A percentile compares a stretch with the other conserved stretches of the same genome.
Evolutionary conservation across 2,113 vertebrate species (phyloP).

Genomic region (Myiozetetes cayanensis): DNA sequence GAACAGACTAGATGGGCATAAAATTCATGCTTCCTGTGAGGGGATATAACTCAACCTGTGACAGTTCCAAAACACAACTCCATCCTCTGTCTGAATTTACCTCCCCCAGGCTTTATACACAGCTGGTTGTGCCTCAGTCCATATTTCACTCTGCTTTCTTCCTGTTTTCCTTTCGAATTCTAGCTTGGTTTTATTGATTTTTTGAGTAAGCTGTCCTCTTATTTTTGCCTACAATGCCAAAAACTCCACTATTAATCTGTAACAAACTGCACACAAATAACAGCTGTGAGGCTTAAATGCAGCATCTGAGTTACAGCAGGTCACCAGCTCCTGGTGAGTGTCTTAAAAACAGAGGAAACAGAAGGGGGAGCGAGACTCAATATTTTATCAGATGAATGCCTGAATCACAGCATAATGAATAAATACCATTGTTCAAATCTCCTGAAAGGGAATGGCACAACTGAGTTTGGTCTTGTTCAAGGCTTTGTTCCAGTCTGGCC

Average conservation of each 20-base stretch:
- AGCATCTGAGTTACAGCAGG: background rate
- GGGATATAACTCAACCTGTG: background rate
- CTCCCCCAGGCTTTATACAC: background rate
- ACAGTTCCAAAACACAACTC: background rate
- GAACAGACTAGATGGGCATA: background rate
- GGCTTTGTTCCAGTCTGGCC: background rate
- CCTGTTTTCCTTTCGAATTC: background rate
- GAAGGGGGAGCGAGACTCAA: background rate
- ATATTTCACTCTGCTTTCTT: background rate
- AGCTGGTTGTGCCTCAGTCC: background rate
- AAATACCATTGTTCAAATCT: background rate
- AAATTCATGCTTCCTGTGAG: background rate
- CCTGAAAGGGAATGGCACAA: background rate
- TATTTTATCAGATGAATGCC: background rate
- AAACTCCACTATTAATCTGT: background rate
- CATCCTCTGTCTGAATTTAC: background rate
- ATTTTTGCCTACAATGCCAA: background rate
- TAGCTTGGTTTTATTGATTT: background rate
- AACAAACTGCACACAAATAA: background rate
- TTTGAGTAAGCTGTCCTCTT: background rate
- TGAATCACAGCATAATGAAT: accelerated
- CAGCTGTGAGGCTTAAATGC: background rate
- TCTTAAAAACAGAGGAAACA: background rate
- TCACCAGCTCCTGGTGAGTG: background rate
- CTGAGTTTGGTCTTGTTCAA: background rate